phyloP scores from a whole-genome alignment of 1,140 invertebrate genomes.

The Dreissena polymorpha region DNA sequence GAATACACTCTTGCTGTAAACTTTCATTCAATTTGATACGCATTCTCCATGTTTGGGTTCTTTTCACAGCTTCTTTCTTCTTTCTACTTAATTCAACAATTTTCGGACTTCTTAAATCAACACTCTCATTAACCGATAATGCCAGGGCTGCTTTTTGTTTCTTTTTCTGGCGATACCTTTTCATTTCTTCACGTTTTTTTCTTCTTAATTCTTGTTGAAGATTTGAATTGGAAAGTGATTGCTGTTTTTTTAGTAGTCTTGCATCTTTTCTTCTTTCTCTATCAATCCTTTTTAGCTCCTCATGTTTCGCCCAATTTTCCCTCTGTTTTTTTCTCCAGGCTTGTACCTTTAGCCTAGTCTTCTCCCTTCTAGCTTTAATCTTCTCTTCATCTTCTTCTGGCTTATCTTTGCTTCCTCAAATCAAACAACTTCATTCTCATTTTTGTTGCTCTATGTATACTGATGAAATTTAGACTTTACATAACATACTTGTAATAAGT shows the following conservation, averaged over 20 bases:
- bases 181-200: slow-evolving; percentile 38
- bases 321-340: slow-evolving; percentile 28
- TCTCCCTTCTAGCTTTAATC: slow-evolving; percentile 27
- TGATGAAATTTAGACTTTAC: too few relatives aligned
- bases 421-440: not conserved
- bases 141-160: slow-evolving; percentile 6
- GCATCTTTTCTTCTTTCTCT: slow-evolving; percentile 22
- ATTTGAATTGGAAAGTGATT: not conserved
- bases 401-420: not conserved
- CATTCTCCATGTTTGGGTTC: slow-evolving; percentile 26
- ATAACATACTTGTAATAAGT: too few relatives aligned
- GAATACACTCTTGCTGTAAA: slow-evolving; percentile 1
- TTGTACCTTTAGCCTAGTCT: slow-evolving; percentile 20
- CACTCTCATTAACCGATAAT: slow-evolving; percentile 3
- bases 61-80: slow-evolving; percentile 45
- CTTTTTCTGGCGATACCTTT: slow-evolving; percentile 34
- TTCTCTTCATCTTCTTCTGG: slow-evolving; percentile 11
- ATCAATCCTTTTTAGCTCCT: slow-evolving; percentile 9
- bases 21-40: slow-evolving; percentile 24
- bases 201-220: too few relatives aligned
- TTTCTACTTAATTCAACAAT: too few relatives aligned
- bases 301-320: slow-evolving; percentile 18
- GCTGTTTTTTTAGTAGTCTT: not conserved
- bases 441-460: not conserved
- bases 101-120: not conserved